Evolutionary conservation across 2,113 vertebrate species (phyloP).

Genomic region (Elephantulus edwardii): DNA sequence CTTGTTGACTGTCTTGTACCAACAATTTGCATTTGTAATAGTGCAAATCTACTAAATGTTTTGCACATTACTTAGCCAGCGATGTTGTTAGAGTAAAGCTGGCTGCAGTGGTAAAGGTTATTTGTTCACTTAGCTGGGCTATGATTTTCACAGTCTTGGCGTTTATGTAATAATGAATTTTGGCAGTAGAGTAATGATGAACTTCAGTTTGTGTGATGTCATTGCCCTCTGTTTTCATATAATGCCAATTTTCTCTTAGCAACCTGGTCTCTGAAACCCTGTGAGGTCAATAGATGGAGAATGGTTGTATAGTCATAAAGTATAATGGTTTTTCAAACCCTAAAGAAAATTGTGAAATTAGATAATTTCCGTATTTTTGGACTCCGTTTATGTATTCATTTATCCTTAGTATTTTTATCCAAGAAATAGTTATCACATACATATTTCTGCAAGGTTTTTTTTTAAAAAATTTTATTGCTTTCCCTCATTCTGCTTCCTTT

Average conservation of each 20-base stretch:
- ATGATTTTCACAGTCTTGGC: background rate
- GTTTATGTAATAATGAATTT: background rate
- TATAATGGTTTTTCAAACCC: background rate
- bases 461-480: too few relatives aligned
- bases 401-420: background rate
- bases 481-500: background rate
- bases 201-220: background rate
- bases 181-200: background rate
- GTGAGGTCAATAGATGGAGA: background rate
- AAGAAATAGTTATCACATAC: background rate
- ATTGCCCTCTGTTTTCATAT: background rate
- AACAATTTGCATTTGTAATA: background rate
- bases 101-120: background rate
- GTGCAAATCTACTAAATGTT: background rate
- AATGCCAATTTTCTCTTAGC: background rate
- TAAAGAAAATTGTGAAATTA: background rate
- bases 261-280: background rate
- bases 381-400: background rate
- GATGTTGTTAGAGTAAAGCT: background rate
- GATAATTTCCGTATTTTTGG: background rate
- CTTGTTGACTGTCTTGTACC: background rate
- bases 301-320: background rate
- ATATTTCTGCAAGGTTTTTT: rapidly evolving
- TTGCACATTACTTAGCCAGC: background rate
- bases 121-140: background rate